Conservation (phyloP, 2,113 vertebrate genomes). For the Chionomys nivalis region DNA sequence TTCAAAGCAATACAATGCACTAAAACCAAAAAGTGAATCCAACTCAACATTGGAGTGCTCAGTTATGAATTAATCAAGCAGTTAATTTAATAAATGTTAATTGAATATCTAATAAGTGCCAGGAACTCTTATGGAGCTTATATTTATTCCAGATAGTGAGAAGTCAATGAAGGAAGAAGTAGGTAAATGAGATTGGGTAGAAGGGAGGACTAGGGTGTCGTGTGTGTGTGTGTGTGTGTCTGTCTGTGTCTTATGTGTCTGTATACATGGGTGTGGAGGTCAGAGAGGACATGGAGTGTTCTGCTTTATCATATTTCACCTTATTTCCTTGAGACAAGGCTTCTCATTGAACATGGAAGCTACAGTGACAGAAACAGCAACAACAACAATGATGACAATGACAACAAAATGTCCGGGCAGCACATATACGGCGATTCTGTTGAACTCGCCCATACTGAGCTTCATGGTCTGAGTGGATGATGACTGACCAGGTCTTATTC, state of each 20-base stretch:
- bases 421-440: too few species aligned
- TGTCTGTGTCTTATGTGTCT: neutral
- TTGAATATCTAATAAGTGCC: neutral
- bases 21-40: neutral
- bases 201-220: too few species aligned
- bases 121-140: neutral
- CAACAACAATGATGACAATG: too few species aligned
- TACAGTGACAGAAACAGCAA: neutral
- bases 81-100: constrained; percentile 26
- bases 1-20: neutral
- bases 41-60: neutral
- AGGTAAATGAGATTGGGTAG: neutral
- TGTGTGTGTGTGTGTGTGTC: neutral
- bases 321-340: neutral
- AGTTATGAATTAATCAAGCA: neutral
- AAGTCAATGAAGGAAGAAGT: neutral
- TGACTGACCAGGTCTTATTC: too few species aligned
- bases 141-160: neutral
- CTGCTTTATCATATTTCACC: too few species aligned
- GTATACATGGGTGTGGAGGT: neutral
- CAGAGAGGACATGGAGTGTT: neutral
- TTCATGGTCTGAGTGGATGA: too few species aligned
- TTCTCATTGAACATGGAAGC: neutral
- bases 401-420: too few species aligned
- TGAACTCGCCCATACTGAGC: too few species aligned